phyloP scores from a whole-genome alignment of 2,797 vertebrate genomes.

The Fringilla coelebs region DNA sequence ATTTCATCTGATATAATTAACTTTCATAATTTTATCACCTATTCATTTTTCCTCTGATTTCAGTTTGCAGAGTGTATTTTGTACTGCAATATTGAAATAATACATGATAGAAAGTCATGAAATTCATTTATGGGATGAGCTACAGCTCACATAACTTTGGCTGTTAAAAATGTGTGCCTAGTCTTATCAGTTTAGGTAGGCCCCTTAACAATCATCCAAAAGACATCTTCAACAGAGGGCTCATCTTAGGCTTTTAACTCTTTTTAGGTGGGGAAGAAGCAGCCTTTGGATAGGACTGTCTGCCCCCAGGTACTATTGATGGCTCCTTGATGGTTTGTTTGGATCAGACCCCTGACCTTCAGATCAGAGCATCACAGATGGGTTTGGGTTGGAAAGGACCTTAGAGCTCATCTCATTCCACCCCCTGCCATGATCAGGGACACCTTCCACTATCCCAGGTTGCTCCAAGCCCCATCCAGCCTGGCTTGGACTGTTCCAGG shows the following conservation, averaged over 20 bases:
- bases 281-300: background rate
- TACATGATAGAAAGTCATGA: background rate
- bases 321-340: background rate
- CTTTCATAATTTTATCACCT: background rate
- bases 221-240: background rate
- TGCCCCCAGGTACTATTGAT: background rate
- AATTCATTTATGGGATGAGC: background rate
- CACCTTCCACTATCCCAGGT: background rate
- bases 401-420: background rate
- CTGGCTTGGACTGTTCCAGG: background rate
- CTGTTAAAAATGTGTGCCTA: background rate
- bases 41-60: background rate
- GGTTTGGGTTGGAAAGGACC: background rate
- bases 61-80: background rate
- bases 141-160: background rate
- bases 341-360: background rate
- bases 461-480: accelerated
- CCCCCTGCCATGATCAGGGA: background rate
- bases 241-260: background rate
- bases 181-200: background rate
- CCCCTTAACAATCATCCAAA: background rate
- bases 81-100: background rate
- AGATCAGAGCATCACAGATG: background rate
- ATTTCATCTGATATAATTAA: background rate
- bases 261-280: background rate